Percentiles rank a stretch among this genome's conserved stretches.
These are phyloP conservation scores for Etia nguti DNA, from an alignment of 2,113 vertebrate species.

Conservation along the genomic window DNA sequence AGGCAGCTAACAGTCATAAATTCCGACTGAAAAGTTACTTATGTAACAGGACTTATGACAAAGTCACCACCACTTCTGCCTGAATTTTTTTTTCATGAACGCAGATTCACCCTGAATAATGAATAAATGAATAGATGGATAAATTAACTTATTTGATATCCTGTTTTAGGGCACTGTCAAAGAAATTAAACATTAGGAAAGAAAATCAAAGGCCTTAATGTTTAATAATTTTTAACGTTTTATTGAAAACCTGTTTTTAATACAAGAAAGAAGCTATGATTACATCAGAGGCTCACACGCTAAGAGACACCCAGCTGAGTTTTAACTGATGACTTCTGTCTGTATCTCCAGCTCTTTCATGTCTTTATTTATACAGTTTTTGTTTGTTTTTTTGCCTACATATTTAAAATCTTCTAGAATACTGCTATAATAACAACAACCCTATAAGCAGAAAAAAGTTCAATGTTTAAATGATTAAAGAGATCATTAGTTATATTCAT, in stretches of 20 bases:
- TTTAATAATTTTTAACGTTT: background rate
- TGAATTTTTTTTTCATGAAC: background rate
- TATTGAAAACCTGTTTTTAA: background rate
- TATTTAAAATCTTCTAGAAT: background rate
- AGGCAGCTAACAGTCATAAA: background rate
- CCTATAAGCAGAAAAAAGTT: rapidly evolving
- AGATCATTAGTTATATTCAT: background rate
- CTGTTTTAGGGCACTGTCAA: background rate
- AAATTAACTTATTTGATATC: rapidly evolving
- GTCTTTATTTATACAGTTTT: background rate
- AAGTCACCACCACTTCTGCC: background rate
- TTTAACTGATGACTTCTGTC: background rate
- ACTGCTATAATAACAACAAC: background rate
- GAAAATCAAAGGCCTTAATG: rapidly evolving
- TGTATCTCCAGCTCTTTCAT: background rate
- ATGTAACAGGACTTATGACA: background rate
- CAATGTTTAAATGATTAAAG: rapidly evolving
- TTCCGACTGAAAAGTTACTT: background rate
- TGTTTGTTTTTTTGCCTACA: rapidly evolving
- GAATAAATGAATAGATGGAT: rapidly evolving
- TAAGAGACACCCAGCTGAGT: background rate
- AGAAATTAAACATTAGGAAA: background rate
- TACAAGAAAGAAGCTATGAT: background rate
- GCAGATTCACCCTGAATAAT: background rate
- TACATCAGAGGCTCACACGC: rapidly evolving